phyloP scores from a whole-genome alignment of 2,888 invertebrate species.

The Pachydiplax longipennis region DNA sequence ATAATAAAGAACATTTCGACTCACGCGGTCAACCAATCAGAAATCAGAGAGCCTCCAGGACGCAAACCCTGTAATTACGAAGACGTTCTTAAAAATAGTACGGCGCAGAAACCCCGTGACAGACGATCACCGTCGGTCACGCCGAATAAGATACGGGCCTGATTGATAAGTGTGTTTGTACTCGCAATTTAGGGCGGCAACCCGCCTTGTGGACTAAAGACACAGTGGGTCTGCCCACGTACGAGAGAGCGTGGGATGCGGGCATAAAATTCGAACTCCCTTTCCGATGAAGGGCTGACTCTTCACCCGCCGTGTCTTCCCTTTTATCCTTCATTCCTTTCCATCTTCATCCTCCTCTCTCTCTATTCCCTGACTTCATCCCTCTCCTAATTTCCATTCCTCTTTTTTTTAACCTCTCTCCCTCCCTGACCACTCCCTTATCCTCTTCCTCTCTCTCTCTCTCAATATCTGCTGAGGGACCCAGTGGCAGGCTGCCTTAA shows the following conservation, averaged over 20 bases:
- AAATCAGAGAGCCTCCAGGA: too few relatives aligned
- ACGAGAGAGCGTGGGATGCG: neutral
- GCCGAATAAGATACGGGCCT: too few relatives aligned
- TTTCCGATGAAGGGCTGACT: neutral
- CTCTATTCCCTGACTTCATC: neutral
- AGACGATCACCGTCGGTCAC: too few relatives aligned
- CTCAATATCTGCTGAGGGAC: slow-evolving; percentile 37
- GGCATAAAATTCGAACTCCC: neutral
- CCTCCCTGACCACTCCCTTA: neutral
- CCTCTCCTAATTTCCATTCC: slow-evolving; percentile 33
- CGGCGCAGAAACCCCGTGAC: too few relatives aligned
- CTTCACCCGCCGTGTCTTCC: neutral
- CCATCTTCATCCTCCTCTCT: neutral
- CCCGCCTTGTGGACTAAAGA: too few relatives aligned
- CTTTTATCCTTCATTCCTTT: neutral
- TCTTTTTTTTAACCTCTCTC: neutral
- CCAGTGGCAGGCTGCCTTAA: slow-evolving; percentile 43
- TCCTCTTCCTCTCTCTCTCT: neutral
- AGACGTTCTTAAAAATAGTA: too few relatives aligned
- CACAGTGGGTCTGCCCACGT: too few relatives aligned
- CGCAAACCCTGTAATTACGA: too few relatives aligned
- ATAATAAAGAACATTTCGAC: too few relatives aligned
- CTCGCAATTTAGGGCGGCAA: too few relatives aligned
- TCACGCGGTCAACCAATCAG: too few relatives aligned
- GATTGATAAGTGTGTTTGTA: too few relatives aligned